Evolutionary conservation across 1,140 invertebrate genomes (phyloP), one percentile per base, ranked within the genome.

Genomic region (Metopolophium dirhodum): DNA sequence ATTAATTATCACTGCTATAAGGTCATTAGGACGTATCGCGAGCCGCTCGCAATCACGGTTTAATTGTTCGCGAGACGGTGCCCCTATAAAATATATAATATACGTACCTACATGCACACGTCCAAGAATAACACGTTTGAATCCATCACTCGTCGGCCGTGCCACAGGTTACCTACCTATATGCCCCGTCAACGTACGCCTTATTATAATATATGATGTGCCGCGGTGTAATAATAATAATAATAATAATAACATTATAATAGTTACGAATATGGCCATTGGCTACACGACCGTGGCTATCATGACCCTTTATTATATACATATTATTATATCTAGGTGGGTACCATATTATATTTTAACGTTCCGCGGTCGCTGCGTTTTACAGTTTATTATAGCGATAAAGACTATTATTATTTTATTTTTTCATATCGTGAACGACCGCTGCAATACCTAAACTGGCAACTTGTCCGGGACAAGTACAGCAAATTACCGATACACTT

Each of bases 1-100:
- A 77, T 77, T 77, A 77, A 77, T 77, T 77, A 77, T 77, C 61
- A 77, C n/a, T 77, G 61, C 61, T 77, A 77, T 77, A 77, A 77
- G 61, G 61, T 77, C 61, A 77, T 77, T 77, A 77, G 61, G 61
- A 41, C 41, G 41, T 77, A 77, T 77, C 61, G 61, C 61, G 61
- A 77, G 61, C 14, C 61, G 14, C 61, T 77, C 18, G 61, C 61
- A 77, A 77, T 77, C 61, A 77, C 61, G 61, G 61, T 35, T 77
- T 77, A 77, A 77, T 77, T 77, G 61, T 77, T 77, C 61, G 61
- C 61, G 14, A 77, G 61, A 77, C 61, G 14, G 61, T 77, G 30
- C 61, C 61, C 61, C 61, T 77, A 77, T 77, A n/a, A 77, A 77
- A 77, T n/a, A 77, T 77, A n/a, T 77, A 35, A 7, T 77, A 77